Evolutionary conservation across 2,888 invertebrate species (phyloP).

Genomic region (Melanophora roralis): DNA sequence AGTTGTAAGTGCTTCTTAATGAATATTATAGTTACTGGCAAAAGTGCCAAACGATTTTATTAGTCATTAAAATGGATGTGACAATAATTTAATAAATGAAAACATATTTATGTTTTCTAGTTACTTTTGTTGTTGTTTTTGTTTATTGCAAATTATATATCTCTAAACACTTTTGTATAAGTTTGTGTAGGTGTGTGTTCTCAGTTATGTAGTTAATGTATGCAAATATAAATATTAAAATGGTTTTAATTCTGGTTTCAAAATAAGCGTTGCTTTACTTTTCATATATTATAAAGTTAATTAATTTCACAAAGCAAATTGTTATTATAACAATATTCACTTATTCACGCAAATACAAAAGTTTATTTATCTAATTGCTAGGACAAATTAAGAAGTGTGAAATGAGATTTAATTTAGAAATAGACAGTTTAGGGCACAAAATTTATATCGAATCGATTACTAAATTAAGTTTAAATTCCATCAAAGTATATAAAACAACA

Average conservation of each 20-base stretch:
- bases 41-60: slow-evolving; percentile 37
- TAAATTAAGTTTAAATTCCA: not conserved
- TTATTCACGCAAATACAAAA: slow-evolving; percentile 27
- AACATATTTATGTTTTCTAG: not conserved
- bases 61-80: slow-evolving; percentile 26
- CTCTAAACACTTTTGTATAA: not conserved
- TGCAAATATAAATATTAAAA: not conserved
- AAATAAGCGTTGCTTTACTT: slow-evolving; percentile 2
- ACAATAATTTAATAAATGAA: slow-evolving; percentile 22
- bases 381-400: slow-evolving; percentile 13
- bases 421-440: not conserved
- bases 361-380: slow-evolving; percentile 24
- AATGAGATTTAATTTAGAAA: not conserved
- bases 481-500: not conserved
- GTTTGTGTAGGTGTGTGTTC: not conserved
- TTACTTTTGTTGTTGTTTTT: too few relatives aligned
- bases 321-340: slow-evolving; percentile 22
- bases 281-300: slow-evolving; percentile 15
- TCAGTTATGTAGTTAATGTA: too few relatives aligned
- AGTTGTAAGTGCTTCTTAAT: slow-evolving; percentile 18
- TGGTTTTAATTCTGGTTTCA: slow-evolving; percentile 34
- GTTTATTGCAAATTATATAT: not conserved
- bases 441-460: too few relatives aligned
- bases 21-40: not conserved
- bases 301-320: slow-evolving; percentile 28